A percentile compares a stretch with the other conserved stretches of the same genome.
Evolutionary conservation across 2,113 vertebrate genomes (phyloP).

Genomic region (Cettia cetti): DNA sequence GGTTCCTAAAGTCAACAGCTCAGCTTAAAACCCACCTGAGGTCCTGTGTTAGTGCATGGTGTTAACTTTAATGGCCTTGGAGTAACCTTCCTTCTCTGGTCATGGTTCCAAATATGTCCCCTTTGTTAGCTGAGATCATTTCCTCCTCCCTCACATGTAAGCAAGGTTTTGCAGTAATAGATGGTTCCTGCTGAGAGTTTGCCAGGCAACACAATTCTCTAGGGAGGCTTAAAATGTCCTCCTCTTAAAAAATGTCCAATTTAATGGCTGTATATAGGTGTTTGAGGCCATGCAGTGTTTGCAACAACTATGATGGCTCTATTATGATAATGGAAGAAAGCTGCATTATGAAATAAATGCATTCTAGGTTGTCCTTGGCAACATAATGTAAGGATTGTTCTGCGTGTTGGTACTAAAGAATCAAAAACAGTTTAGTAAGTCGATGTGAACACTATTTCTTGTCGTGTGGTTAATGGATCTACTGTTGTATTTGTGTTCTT

Average conservation of each 20-base stretch:
- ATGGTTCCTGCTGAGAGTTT: not conserved
- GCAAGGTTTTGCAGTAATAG: not conserved
- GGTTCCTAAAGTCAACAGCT: not conserved
- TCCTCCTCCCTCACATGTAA: not conserved
- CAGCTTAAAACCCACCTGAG: not conserved
- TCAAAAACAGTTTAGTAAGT: conserved; percentile 74
- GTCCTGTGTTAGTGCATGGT: not conserved
- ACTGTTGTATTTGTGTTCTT: conserved; percentile 66
- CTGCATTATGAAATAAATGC: conserved; percentile 67
- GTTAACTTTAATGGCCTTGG: not conserved
- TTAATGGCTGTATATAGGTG: conserved; percentile 60
- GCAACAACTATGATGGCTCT: conserved; percentile 63
- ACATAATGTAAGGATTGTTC: conserved; percentile 67
- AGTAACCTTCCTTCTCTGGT: not conserved
- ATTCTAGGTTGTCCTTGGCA: conserved; percentile 71
- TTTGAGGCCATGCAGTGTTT: conserved; percentile 55
- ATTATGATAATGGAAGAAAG: conserved; percentile 72
- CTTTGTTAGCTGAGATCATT: not conserved
- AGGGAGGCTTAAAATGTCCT: conserved; percentile 35
- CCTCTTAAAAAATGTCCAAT: conserved; percentile 47
- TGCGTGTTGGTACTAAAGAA: conserved; percentile 66
- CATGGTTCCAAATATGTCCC: not conserved
- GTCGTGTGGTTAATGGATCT: conserved; percentile 72
- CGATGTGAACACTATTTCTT: conserved; percentile 68
- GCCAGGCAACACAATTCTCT: conserved; percentile 2